Evolutionary conservation across 1,140 invertebrate species (phyloP).

Genomic region (Drosophila pruinosa): DNA sequence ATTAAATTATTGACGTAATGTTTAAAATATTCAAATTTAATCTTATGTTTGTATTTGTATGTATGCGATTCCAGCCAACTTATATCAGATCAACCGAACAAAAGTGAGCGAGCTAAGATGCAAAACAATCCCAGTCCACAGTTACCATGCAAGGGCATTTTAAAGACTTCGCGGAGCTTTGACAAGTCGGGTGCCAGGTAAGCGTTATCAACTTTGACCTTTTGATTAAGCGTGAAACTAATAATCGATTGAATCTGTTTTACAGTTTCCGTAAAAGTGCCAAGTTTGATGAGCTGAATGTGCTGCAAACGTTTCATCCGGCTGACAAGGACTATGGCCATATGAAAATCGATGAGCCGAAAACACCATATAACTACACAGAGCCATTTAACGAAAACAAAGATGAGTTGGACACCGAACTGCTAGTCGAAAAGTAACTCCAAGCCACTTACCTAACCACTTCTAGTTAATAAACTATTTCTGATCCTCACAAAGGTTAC

Average conservation of each 20-base stretch:
- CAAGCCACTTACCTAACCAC: background rate
- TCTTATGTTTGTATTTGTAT: constrained; percentile 11
- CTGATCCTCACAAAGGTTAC: constrained; percentile 71
- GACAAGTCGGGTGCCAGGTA: constrained; percentile 85
- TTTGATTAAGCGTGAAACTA: constrained; percentile 35
- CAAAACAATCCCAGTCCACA: constrained; percentile 84
- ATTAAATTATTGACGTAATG: constrained; percentile 59
- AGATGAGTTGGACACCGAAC: constrained; percentile 90
- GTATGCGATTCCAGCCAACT: constrained; percentile 33
- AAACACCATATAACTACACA: constrained; percentile 96
- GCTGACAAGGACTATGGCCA: constrained; percentile 99
- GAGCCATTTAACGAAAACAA: constrained; percentile 88
- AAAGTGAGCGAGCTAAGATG: constrained; percentile 53
- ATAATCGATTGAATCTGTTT: constrained; percentile 33
- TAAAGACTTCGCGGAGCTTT: constrained; percentile 95
- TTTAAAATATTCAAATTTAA: constrained; percentile 38
- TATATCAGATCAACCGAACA: constrained; percentile 13
- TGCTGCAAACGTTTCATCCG: constrained; percentile 98
- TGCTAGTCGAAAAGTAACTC: constrained; percentile 88
- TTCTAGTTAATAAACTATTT: background rate
- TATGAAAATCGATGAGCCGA: constrained; percentile 99
- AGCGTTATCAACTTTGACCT: constrained; percentile 41
- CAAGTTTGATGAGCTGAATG: constrained; percentile 99
- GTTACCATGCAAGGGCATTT: constrained; percentile 94
- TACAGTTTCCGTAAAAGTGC: constrained; percentile 88